A percentile compares a stretch with the other conserved stretches of the same genome.
Conservation (phyloP, 2,797 vertebrate species). For the Microtus agrestis region DNA sequence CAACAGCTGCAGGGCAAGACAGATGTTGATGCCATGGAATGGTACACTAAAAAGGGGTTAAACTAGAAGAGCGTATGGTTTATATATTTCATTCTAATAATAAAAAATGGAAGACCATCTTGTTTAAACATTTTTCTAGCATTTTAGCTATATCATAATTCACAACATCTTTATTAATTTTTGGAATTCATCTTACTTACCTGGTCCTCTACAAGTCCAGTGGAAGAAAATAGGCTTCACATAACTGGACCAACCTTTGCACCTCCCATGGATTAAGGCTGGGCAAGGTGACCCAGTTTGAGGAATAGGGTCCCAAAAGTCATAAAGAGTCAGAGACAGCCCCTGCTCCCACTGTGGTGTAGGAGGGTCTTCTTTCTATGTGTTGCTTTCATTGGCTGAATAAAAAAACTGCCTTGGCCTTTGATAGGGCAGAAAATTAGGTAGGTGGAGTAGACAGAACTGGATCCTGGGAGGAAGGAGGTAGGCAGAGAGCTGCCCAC, state of each 20-base stretch:
- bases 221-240: not conserved
- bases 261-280: too few relatives aligned
- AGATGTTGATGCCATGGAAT: not conserved
- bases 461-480: too few relatives aligned
- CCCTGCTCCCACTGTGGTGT: too few relatives aligned
- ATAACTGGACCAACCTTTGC: not conserved
- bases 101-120: not conserved
- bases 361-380: too few relatives aligned
- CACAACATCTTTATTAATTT: not conserved
- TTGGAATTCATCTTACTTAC: not conserved
- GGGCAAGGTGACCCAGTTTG: too few relatives aligned
- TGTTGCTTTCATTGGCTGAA: too few relatives aligned
- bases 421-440: too few relatives aligned
- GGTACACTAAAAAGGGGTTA: not conserved
- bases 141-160: not conserved
- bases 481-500: too few relatives aligned
- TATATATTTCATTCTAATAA: not conserved
- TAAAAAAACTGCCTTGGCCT: too few relatives aligned
- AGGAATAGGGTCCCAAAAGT: too few relatives aligned
- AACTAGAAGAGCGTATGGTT: not conserved
- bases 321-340: too few relatives aligned
- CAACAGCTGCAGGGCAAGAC: not conserved
- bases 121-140: constrained; percentile 15
- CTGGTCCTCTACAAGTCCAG: not conserved
- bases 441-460: too few relatives aligned